Percentiles rank a stretch among this genome's conserved stretches.
These are phyloP conservation scores for Eulemur mongoz DNA, from an alignment of 2,797 vertebrate species.

Conservation along the genomic window DNA sequence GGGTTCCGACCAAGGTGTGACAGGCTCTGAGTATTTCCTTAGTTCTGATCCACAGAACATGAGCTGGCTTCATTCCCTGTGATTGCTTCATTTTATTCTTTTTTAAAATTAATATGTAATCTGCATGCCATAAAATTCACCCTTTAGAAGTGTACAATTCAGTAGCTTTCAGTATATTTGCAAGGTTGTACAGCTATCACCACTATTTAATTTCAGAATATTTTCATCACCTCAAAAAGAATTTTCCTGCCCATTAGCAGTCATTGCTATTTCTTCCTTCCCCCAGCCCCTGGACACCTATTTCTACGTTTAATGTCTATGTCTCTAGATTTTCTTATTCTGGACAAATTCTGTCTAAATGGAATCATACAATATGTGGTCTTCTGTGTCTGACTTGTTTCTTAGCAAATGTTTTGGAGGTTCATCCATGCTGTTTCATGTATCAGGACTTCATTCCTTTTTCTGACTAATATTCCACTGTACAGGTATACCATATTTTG, in stretches of 20 bases:
- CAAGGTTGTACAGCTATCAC: neutral
- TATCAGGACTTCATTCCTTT: neutral
- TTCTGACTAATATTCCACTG: neutral
- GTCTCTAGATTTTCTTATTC: neutral
- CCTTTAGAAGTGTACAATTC: neutral
- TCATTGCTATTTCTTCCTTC: neutral
- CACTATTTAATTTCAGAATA: neutral
- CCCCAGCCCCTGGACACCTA: neutral
- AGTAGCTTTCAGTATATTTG: neutral
- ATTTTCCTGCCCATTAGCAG: neutral
- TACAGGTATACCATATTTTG: neutral
- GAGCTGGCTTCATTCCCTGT: neutral
- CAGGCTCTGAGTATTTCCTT: neutral
- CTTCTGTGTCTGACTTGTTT: neutral
- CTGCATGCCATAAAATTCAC: neutral
- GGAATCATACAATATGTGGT: neutral
- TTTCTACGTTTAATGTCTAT: neutral
- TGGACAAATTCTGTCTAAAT: neutral
- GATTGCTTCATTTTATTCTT: neutral
- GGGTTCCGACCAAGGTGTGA: rapidly evolving
- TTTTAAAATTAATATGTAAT: neutral
- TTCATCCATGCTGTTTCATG: neutral
- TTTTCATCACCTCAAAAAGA: neutral
- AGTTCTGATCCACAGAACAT: neutral
- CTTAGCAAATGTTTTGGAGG: neutral